Conservation (phyloP, 2,888 invertebrate species). For the Leucoma salicis region DNA sequence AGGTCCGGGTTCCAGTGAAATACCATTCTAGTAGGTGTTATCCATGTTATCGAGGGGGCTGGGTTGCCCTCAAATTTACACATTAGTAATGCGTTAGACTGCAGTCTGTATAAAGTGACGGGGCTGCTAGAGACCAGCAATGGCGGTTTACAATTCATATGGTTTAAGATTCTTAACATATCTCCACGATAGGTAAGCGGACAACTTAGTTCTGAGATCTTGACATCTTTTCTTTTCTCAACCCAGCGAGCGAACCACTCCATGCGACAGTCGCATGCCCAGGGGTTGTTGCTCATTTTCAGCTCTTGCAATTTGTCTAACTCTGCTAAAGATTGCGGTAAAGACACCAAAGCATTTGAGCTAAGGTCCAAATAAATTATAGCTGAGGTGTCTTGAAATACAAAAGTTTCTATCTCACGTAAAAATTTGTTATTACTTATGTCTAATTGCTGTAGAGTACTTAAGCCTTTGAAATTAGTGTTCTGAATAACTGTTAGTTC, state of each 20-base stretch:
- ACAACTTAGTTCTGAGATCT: slow-evolving; percentile 85
- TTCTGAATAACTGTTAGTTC: slow-evolving; percentile 85
- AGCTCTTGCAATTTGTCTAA: slow-evolving; percentile 84
- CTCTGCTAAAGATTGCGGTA: slow-evolving; percentile 86
- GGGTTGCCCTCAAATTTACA: slow-evolving; percentile 91
- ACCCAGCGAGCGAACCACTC: slow-evolving; percentile 86
- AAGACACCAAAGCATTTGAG: slow-evolving; percentile 85
- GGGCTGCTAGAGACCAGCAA: slow-evolving; percentile 83
- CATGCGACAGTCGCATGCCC: slow-evolving; percentile 94
- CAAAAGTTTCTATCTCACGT: slow-evolving; percentile 83
- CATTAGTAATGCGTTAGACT: slow-evolving; percentile 86
- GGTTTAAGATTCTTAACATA: slow-evolving; percentile 86
- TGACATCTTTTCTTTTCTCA: slow-evolving; percentile 71
- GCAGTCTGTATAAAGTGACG: slow-evolving; percentile 83
- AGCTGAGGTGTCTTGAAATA: slow-evolving; percentile 83
- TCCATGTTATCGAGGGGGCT: slow-evolving; percentile 91
- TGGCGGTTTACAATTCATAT: slow-evolving; percentile 87
- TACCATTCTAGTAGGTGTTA: slow-evolving; percentile 87
- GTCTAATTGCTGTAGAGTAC: slow-evolving; percentile 79
- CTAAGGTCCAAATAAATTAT: slow-evolving; percentile 86
- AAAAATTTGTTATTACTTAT: slow-evolving; percentile 84
- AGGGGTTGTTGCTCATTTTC: slow-evolving; percentile 88
- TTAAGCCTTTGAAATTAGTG: slow-evolving; percentile 85
- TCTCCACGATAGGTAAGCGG: slow-evolving; percentile 85
- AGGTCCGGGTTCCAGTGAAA: slow-evolving; percentile 90